Conservation (phyloP, 2,113 vertebrate genomes). For the Pogonocichla stellata region DNA sequence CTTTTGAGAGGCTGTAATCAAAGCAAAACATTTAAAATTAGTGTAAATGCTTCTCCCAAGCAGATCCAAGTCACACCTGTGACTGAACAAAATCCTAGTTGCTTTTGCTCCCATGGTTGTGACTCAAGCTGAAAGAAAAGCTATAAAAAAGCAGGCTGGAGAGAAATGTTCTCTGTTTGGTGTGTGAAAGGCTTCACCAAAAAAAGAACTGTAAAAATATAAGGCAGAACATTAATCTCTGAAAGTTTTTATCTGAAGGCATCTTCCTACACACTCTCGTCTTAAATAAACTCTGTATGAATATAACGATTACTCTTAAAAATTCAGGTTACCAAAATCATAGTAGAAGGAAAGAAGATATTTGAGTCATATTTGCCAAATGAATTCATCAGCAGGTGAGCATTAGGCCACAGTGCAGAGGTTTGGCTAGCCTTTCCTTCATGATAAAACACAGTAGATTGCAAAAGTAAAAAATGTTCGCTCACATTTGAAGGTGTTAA, state of each 20-base stretch:
- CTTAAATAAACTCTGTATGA: neutral
- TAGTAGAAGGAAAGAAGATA: neutral
- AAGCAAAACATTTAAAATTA: neutral
- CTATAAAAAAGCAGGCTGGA: neutral
- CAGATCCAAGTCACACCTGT: neutral
- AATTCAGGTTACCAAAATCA: neutral
- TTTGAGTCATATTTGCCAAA: neutral
- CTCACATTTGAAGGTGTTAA: neutral
- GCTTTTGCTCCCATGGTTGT: neutral
- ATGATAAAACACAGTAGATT: neutral
- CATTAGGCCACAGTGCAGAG: neutral
- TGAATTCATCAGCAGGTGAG: neutral
- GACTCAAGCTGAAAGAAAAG: neutral
- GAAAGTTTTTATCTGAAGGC: neutral
- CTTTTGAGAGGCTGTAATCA: neutral
- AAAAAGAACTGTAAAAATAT: neutral
- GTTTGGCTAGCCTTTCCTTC: neutral
- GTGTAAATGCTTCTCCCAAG: neutral
- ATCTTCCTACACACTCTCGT: neutral
- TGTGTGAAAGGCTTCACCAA: neutral
- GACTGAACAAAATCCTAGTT: neutral
- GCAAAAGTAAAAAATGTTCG: neutral
- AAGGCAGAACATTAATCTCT: neutral
- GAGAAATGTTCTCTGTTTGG: neutral
- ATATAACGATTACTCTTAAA: neutral